A percentile compares a stretch with the other conserved stretches of the same genome.
phyloP scores from a whole-genome alignment of 2,888 invertebrate genomes.

The Eupsilia transversa region DNA sequence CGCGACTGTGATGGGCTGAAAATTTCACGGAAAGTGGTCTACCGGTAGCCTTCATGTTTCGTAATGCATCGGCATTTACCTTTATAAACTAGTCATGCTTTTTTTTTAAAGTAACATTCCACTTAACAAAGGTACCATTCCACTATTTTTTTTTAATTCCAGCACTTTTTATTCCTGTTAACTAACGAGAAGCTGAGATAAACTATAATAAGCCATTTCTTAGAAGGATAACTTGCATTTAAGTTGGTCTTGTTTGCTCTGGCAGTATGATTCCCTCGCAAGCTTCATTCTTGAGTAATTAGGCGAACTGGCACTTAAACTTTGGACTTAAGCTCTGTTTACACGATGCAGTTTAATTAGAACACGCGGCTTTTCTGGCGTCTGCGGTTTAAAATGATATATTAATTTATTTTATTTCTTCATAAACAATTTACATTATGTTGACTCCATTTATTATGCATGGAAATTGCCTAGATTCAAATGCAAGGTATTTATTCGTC shows the following conservation, averaged over 20 bases:
- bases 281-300: conserved; percentile 64
- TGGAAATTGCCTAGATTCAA: background rate
- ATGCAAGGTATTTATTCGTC: too few species aligned
- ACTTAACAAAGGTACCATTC: background rate
- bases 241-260: conserved; percentile 49
- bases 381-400: background rate
- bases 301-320: conserved; percentile 35
- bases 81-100: too few species aligned
- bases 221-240: conserved; percentile 44
- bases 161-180: background rate
- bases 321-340: conserved; percentile 32
- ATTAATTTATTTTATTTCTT: too few species aligned
- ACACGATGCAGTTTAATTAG: background rate
- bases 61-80: too few species aligned
- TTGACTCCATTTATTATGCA: too few species aligned
- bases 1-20: too few species aligned
- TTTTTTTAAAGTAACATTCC: too few species aligned
- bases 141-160: conserved; percentile 7
- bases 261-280: conserved; percentile 47
- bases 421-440: too few species aligned
- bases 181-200: conserved; percentile 17
- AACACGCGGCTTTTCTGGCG: background rate
- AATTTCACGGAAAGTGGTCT: too few species aligned
- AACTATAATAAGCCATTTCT: conserved; percentile 43
- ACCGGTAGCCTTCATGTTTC: too few species aligned